Percentiles rank a stretch among this genome's conserved stretches.
Conservation (phyloP, 2,113 vertebrate species). For the Cercopithecus mona region DNA sequence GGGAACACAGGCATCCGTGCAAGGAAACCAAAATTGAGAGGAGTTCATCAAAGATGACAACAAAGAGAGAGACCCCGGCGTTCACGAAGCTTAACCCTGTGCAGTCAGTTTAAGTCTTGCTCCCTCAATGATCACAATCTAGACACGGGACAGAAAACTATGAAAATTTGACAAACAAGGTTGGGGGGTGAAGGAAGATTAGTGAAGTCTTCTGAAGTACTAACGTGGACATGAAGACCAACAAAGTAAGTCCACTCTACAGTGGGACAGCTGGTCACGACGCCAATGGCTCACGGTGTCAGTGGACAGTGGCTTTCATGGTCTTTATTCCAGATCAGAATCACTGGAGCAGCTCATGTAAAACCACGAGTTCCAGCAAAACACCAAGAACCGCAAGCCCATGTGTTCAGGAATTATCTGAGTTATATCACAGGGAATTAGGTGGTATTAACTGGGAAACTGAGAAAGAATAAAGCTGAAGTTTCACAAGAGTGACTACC, state of each 20-base stretch:
- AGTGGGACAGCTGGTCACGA: not conserved
- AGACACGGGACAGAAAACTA: not conserved
- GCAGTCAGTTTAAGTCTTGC: not conserved
- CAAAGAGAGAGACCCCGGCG: not conserved
- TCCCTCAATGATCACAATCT: not conserved
- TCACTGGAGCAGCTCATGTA: not conserved
- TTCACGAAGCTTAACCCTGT: not conserved
- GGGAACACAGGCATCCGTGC: not conserved
- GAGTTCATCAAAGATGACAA: not conserved
- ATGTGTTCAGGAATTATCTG: not conserved
- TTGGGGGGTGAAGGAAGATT: rapidly evolving
- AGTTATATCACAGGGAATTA: not conserved
- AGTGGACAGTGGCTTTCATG: not conserved
- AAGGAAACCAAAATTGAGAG: not conserved
- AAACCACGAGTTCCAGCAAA: not conserved
- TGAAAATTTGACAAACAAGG: not conserved
- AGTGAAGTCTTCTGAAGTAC: not conserved
- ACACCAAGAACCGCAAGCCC: not conserved
- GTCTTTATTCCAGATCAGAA: not conserved
- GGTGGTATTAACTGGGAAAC: not conserved
- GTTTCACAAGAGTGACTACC: not conserved
- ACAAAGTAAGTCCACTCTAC: not conserved
- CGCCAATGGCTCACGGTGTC: not conserved
- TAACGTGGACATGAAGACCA: not conserved
- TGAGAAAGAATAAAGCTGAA: not conserved